Conservation (phyloP, 2,888 invertebrate genomes). For the Pherbina coryleti region DNA sequence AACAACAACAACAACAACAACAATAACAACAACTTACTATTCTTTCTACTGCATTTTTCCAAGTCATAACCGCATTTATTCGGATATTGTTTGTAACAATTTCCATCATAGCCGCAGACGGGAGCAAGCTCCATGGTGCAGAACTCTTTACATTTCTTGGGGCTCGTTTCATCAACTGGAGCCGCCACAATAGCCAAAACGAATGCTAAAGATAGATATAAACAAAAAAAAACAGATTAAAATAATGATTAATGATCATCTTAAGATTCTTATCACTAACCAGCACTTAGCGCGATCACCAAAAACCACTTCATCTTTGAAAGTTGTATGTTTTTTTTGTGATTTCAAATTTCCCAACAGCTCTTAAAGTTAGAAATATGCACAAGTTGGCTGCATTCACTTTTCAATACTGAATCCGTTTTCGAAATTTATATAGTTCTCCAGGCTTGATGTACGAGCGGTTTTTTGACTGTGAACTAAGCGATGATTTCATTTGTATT, state of each 20-base stretch:
- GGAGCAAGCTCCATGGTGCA: slow-evolving; percentile 38
- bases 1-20: not conserved
- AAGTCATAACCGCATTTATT: slow-evolving; percentile 38
- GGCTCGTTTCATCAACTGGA: slow-evolving; percentile 26
- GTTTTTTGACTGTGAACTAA: slow-evolving; percentile 34
- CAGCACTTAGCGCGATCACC: slow-evolving; percentile 3
- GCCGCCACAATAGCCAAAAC: slow-evolving; percentile 33
- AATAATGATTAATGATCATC: not conserved
- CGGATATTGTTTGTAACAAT: slow-evolving; percentile 32
- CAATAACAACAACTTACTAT: slow-evolving; percentile 27
- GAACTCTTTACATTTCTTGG: slow-evolving; percentile 30
- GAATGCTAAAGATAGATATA: not conserved
- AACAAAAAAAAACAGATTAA: not conserved
- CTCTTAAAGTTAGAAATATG: not conserved
- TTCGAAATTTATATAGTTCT: not conserved
- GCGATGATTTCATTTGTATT: slow-evolving; percentile 37
- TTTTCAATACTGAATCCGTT: slow-evolving; percentile 4
- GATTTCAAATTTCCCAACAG: too few relatives aligned
- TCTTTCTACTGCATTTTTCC: slow-evolving; percentile 35
- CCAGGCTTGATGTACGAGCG: slow-evolving; percentile 1
- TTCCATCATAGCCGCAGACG: slow-evolving; percentile 42
- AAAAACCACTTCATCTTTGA: slow-evolving; percentile 17
- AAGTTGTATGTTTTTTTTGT: not conserved
- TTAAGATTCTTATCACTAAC: not conserved
- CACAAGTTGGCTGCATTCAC: slow-evolving; percentile 4